These are phyloP conservation scores for Nannospalax galili DNA, from an alignment of 2,113 vertebrate species.

Conservation along the genomic window DNA sequence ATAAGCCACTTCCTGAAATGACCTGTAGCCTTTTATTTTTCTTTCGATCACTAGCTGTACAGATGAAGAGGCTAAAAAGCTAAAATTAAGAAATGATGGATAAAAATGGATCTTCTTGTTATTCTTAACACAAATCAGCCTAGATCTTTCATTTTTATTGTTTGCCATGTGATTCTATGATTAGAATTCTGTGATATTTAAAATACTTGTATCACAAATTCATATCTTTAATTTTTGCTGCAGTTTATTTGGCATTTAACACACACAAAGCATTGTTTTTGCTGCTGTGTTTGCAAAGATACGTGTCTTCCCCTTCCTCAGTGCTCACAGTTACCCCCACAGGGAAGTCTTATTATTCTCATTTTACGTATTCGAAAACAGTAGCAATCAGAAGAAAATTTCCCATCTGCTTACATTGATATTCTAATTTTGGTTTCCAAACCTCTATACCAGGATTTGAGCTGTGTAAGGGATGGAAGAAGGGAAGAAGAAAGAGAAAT, in stretches of 20 bases:
- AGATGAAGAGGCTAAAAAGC: slow-evolving; percentile 25
- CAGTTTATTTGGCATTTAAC: neutral
- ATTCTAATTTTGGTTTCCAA: neutral
- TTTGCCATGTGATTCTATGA: neutral
- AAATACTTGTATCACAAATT: neutral
- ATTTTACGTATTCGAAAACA: neutral
- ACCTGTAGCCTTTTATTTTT: neutral
- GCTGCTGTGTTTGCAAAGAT: neutral
- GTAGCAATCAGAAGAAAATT: neutral
- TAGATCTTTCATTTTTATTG: neutral
- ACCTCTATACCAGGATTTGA: neutral
- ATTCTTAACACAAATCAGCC: neutral
- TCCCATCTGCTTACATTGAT: neutral
- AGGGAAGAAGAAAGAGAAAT: neutral
- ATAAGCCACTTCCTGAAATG: slow-evolving; percentile 38
- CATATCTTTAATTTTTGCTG: neutral
- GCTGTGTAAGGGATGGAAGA: neutral
- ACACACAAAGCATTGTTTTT: neutral
- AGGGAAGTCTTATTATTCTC: neutral
- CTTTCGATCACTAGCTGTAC: neutral
- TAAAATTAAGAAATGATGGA: slow-evolving; percentile 32
- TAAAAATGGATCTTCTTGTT: slow-evolving; percentile 57
- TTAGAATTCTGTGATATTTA: neutral
- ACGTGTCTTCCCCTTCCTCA: neutral
- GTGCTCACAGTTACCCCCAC: neutral